Evolutionary conservation across 2,797 vertebrate species (phyloP).

Genomic region (Falco rusticolus): DNA sequence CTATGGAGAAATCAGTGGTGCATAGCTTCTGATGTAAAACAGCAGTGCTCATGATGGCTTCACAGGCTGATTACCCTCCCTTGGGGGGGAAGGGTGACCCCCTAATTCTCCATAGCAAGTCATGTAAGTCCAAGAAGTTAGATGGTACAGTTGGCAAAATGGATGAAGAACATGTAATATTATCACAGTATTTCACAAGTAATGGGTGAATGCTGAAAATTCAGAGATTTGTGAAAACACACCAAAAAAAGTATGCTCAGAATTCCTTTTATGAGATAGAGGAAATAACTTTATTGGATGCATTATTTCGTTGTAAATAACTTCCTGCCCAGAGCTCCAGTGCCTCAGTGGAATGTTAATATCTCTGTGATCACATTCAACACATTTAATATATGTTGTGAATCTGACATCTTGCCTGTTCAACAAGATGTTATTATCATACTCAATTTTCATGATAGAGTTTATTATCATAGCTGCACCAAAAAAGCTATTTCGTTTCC

Average conservation of each 20-base stretch:
- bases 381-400: background rate
- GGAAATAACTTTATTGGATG: background rate
- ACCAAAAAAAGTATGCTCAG: background rate
- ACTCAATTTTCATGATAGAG: background rate
- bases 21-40: background rate
- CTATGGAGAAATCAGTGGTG: background rate
- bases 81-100: background rate
- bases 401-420: conserved; percentile 13
- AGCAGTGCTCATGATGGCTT: background rate
- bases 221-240: background rate
- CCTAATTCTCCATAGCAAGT: background rate
- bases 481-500: background rate
- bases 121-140: rapidly evolving
- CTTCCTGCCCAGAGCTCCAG: background rate
- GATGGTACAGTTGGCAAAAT: background rate
- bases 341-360: conserved; percentile 16
- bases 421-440: conserved; percentile 12
- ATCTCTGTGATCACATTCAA: background rate
- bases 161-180: background rate
- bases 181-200: background rate
- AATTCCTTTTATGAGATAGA: background rate
- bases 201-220: background rate
- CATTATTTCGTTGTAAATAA: background rate
- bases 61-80: background rate
- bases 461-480: conserved; percentile 37